A percentile compares a stretch with the other conserved stretches of the same genome.
These are phyloP conservation scores for Ailurus styani DNA, from an alignment of 2,113 vertebrate species.

Conservation along the genomic window DNA sequence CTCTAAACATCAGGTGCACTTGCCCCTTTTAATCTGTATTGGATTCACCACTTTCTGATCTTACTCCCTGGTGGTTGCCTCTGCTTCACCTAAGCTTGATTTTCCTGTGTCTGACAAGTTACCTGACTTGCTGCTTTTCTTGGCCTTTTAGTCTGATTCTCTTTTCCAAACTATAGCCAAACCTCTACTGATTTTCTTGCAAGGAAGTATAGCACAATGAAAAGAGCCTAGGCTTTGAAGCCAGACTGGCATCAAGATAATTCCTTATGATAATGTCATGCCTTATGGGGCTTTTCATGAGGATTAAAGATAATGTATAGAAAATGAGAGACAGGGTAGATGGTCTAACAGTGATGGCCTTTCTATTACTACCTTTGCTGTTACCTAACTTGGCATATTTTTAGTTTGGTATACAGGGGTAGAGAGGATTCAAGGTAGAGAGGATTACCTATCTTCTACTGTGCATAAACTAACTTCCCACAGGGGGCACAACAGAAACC, in stretches of 20 bases:
- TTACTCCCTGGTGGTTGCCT: neutral
- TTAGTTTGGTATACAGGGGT: neutral
- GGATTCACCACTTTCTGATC: neutral
- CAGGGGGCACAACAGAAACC: neutral
- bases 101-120: neutral
- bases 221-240: neutral
- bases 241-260: neutral
- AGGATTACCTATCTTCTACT: neutral
- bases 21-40: neutral
- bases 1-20: neutral
- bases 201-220: neutral
- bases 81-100: neutral
- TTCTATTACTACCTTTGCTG: neutral
- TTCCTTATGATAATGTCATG: neutral
- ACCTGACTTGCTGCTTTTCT: neutral
- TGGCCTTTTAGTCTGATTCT: neutral
- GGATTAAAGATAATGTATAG: neutral
- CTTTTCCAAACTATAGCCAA: neutral
- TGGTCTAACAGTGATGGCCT: neutral
- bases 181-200: neutral
- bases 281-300: neutral
- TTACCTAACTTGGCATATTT: neutral
- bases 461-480: neutral
- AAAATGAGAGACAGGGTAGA: neutral
- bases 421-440: neutral